A percentile compares a stretch with the other conserved stretches of the same genome.
phyloP scores from a whole-genome alignment of 2,113 vertebrate genomes.

The Dipodomys spectabilis region DNA sequence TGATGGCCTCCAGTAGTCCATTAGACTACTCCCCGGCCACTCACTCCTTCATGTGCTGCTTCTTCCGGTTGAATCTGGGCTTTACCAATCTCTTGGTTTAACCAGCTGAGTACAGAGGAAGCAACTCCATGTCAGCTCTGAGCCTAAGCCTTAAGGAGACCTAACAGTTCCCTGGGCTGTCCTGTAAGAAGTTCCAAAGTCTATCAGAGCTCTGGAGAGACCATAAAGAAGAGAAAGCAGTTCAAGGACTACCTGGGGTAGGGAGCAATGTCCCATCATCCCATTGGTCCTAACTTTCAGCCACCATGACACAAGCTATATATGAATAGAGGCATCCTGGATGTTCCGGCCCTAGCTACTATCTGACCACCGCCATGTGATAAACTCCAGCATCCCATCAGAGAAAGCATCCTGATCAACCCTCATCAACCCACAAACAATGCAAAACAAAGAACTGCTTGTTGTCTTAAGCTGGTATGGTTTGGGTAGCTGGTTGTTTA shows the following conservation, averaged over 20 bases:
- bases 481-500: not conserved
- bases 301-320: not conserved
- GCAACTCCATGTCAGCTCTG: not conserved
- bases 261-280: not conserved
- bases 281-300: not conserved
- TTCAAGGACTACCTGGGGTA: not conserved
- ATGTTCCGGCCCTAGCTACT: not conserved
- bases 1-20: not conserved
- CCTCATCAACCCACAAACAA: not conserved
- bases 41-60: not conserved
- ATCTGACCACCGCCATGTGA: not conserved
- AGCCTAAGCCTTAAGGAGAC: not conserved
- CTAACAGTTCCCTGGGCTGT: not conserved
- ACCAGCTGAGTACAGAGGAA: not conserved
- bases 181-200: not conserved
- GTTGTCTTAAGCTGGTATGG: not conserved
- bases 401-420: not conserved
- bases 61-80: not conserved
- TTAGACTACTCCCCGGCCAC: not conserved
- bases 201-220: not conserved
- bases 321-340: not conserved
- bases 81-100: constrained; percentile 12
- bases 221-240: not conserved
- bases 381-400: not conserved
- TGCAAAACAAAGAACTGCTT: not conserved